phyloP scores from a whole-genome alignment of 1,140 invertebrate genomes.

The Colletes gigas region DNA sequence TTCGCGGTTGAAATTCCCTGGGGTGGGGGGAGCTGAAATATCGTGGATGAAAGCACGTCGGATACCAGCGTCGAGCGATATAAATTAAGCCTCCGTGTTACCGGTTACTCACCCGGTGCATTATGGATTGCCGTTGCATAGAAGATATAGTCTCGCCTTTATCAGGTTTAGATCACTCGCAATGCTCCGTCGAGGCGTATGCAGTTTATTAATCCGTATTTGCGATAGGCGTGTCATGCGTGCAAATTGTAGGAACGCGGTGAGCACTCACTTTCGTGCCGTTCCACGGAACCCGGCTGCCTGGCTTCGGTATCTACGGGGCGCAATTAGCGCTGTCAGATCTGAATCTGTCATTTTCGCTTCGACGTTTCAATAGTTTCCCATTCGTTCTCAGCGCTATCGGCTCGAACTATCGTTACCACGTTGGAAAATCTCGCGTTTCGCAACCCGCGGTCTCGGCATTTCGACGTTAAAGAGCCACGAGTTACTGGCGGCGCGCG shows the following conservation, averaged over 20 bases:
- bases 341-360: constrained; percentile 44
- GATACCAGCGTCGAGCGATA: constrained; percentile 53
- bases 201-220: constrained; percentile 71
- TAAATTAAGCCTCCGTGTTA: constrained; percentile 62
- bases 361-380: constrained; percentile 41
- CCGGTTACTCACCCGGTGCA: constrained; percentile 51
- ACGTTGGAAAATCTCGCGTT: background rate
- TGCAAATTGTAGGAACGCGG: constrained; percentile 34
- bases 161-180: constrained; percentile 71
- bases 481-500: background rate
- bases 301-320: background rate
- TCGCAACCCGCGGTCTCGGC: background rate
- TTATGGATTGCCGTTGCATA: constrained; percentile 49
- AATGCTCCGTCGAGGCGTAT: constrained; percentile 68
- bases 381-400: background rate
- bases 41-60: constrained; percentile 66
- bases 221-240: constrained; percentile 58
- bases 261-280: constrained; percentile 61
- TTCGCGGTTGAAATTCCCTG: constrained; percentile 10
- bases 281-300: constrained; percentile 5
- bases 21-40: constrained; percentile 32
- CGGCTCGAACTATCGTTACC: constrained; percentile 12
- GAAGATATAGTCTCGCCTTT: constrained; percentile 64
- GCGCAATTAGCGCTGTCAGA: constrained; percentile 49
- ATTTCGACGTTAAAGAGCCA: background rate